Conservation (phyloP, 2,888 invertebrate species). For the Phengaris alcon region DNA sequence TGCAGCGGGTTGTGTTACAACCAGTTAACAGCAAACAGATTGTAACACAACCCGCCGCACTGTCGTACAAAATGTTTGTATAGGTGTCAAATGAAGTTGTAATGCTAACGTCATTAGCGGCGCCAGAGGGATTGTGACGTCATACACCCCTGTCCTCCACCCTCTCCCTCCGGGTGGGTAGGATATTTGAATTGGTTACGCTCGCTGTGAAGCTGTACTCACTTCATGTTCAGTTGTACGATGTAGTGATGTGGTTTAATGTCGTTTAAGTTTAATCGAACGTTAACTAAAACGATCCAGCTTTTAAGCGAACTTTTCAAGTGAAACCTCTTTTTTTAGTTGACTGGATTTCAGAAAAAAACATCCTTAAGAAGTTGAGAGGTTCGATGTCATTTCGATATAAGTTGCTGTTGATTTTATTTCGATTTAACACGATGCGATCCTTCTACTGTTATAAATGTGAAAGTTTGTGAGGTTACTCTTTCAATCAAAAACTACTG, state of each 20-base stretch:
- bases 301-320: neutral
- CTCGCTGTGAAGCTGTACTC: neutral
- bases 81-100: slow-evolving; percentile 40
- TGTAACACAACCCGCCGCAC: neutral
- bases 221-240: slow-evolving; percentile 18
- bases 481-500: too few species aligned
- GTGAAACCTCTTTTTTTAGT: too few species aligned
- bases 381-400: too few species aligned
- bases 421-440: too few species aligned
- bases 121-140: slow-evolving; percentile 40
- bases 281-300: neutral
- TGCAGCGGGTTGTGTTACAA: neutral
- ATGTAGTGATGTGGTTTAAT: neutral
- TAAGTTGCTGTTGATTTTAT: too few species aligned
- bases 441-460: too few species aligned
- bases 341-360: too few species aligned
- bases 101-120: slow-evolving; percentile 39
- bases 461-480: too few species aligned
- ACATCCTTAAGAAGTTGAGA: too few species aligned
- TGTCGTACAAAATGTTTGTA: slow-evolving; percentile 33
- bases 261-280: neutral
- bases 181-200: slow-evolving; percentile 40
- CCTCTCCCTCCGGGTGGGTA: slow-evolving; percentile 29
- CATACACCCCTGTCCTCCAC: slow-evolving; percentile 29
- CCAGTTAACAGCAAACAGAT: neutral